phyloP scores from a whole-genome alignment of 2,797 vertebrate species.

The Parauchenoglanis punctatus region DNA sequence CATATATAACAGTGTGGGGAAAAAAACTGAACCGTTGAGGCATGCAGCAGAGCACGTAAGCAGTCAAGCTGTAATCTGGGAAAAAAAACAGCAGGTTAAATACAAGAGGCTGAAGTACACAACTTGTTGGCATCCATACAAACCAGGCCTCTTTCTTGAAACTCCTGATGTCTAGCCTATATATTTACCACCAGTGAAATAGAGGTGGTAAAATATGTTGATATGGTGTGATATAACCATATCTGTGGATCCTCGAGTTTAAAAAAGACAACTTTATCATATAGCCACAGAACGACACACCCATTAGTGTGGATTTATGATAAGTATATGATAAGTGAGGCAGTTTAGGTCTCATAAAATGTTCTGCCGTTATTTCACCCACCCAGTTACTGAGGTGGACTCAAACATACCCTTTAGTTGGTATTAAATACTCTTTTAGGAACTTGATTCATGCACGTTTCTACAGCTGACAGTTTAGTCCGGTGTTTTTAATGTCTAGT shows the following conservation, averaged over 20 bases:
- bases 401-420: neutral
- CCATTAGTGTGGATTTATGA: neutral
- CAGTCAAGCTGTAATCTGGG: neutral
- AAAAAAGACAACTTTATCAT: neutral
- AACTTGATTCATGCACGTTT: neutral
- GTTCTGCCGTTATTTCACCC: neutral
- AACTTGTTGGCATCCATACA: neutral
- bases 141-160: slow-evolving; percentile 12
- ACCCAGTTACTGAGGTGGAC: neutral
- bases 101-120: neutral
- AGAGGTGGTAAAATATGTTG: too few relatives aligned
- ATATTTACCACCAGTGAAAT: neutral
- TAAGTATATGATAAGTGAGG: neutral
- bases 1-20: neutral
- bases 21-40: neutral
- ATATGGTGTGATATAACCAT: neutral
- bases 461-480: neutral
- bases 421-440: neutral
- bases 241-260: neutral
- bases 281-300: neutral
- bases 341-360: neutral
- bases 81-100: slow-evolving; percentile 1
- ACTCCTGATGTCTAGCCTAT: neutral
- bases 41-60: slow-evolving; percentile 20
- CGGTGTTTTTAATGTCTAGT: slow-evolving; percentile 11